A percentile compares a stretch with the other conserved stretches of the same genome.
phyloP scores from a whole-genome alignment of 2,888 invertebrate genomes.

The Macaria notata region DNA sequence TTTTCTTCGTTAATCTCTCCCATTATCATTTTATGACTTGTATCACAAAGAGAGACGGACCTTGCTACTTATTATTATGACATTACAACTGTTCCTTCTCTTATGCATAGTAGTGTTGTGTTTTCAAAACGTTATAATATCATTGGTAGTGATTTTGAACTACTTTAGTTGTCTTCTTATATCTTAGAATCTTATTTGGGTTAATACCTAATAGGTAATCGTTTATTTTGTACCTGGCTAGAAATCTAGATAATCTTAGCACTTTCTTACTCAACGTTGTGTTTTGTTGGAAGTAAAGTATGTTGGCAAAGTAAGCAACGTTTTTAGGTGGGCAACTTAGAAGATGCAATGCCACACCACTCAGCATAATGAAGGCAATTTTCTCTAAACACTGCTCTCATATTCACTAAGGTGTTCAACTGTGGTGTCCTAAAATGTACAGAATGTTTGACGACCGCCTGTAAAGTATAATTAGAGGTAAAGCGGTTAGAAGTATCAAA shows the following conservation, averaged over 20 bases:
- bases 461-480: neutral
- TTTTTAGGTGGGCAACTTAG: constrained; percentile 18
- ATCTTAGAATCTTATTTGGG: too few species aligned
- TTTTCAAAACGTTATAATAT: too few species aligned
- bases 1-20: constrained; percentile 14
- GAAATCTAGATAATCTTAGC: too few species aligned
- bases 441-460: constrained; percentile 23
- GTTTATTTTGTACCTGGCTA: too few species aligned
- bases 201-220: too few species aligned
- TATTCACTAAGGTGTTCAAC: constrained; percentile 17
- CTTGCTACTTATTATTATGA: neutral
- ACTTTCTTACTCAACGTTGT: too few species aligned
- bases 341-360: constrained; percentile 17
- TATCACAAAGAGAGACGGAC: neutral
- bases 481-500: neutral
- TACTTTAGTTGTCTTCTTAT: too few species aligned
- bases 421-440: constrained; percentile 30
- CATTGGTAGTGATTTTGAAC: too few species aligned
- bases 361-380: constrained; percentile 25
- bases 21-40: constrained; percentile 13
- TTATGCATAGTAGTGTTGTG: too few species aligned
- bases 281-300: neutral
- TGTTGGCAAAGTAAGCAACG: neutral
- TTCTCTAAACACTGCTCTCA: constrained; percentile 18
- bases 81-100: neutral